Evolutionary conservation across 2,113 vertebrate genomes (phyloP), one percentile per base, ranked within the genome.

Genomic region (Hystrix cristata): DNA sequence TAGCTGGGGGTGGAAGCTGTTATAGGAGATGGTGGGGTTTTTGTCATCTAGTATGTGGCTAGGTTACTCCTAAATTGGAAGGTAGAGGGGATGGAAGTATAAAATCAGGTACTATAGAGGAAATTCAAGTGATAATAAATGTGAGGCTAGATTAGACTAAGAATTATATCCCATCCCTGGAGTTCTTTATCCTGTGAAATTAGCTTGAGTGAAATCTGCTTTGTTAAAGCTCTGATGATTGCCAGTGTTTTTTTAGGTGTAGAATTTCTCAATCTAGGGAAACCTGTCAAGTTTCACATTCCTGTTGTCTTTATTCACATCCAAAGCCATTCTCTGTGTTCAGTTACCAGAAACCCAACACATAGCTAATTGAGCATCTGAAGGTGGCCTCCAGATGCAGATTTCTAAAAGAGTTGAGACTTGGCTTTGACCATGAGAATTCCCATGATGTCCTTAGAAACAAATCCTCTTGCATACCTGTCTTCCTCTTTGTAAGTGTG

Each of bases 181-280:
- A 67, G 87, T 87, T 91, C 46, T 84, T 72, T 91, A 84, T 95
- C 71, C 82, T 93, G 9, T 84, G 67, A 95, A 87, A 81, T 88
- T 95, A 86, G 31, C 89, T 92, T 94, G 93, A 91, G 29, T 91
- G 59, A 29, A 91, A 64, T 93, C 71, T 88, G 51, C 64, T 46
- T 38, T n/a, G 15, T 69, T 93, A 65, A 94, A 92, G 51, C 55
- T 91, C 96, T 88, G 43, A 13, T 74, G 43, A 69, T 92, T 96
- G 57, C 78, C 51, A 91, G 51, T 38, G 72, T 93, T 74, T 69
- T 80, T 51, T 94, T 90, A 83, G 55, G 53, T 92, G 48, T 93
- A 86, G 53, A 94, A 79, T 94, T 94, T 95, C 62, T 92, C 48
- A 53, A 0, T 90, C 93, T 96, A 67, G 94, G 29, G 46, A 81